A percentile compares a stretch with the other conserved stretches of the same genome.
Conservation (phyloP, 2,113 vertebrate species). For the Danio rerio region GRCz12tu NC_133196.1:26429001-26429500, state of each 20-base stretch:
- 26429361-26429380: conserved; percentile 68
- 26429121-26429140: neutral
- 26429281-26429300: conserved; percentile 70
- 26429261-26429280: conserved; percentile 53
- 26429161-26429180: neutral
- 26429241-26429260: conserved; percentile 10
- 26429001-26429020: neutral
- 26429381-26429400: conserved; percentile 45
- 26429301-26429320: conserved; percentile 72
- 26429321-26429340: conserved; percentile 69
- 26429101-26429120: conserved; percentile 5
- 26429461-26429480: neutral
- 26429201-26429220: conserved; percentile 17
- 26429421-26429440: neutral
- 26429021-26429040: neutral
- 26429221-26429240: conserved; percentile 50
- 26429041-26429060: neutral
- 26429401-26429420: conserved; percentile 55
- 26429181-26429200: neutral
- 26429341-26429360: conserved; percentile 75
- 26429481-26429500: neutral
- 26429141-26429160: neutral
- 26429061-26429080: neutral
- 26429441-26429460: neutral
- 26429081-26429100: neutral